phyloP scores from a whole-genome alignment of 2,797 vertebrate species.

The Gambelia wislizenii region DNA sequence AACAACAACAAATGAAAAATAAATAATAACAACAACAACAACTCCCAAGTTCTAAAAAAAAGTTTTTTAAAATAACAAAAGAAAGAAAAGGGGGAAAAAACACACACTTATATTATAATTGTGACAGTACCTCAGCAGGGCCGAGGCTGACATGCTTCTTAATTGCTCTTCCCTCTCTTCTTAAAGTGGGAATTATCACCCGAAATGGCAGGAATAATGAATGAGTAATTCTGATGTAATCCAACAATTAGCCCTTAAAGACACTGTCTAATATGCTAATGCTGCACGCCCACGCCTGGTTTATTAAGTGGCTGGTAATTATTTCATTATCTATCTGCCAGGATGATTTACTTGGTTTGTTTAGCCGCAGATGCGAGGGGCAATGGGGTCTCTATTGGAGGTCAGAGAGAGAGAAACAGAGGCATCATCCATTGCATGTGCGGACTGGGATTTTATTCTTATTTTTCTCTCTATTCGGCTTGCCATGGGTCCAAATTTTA shows the following conservation, averaged over 20 bases:
- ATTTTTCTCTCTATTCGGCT: neutral
- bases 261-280: conserved; percentile 89
- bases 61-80: too few species aligned
- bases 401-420: conserved; percentile 62
- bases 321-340: conserved; percentile 90
- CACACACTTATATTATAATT: too few species aligned
- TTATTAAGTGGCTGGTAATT: conserved; percentile 90
- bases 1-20: neutral
- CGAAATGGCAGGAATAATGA: conserved; percentile 90
- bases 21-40: conserved; percentile 57
- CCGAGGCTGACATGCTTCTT: conserved; percentile 85
- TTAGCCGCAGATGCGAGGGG: conserved; percentile 83
- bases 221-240: conserved; percentile 89
- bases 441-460: conserved; percentile 37
- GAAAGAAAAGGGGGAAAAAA: too few species aligned
- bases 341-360: conserved; percentile 88
- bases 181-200: conserved; percentile 89
- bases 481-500: neutral
- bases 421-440: neutral
- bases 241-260: conserved; percentile 89
- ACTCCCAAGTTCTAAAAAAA: too few species aligned
- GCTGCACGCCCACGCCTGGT: conserved; percentile 84
- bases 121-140: conserved; percentile 87
- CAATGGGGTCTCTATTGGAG: conserved; percentile 71
- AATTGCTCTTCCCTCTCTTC: conserved; percentile 88